Base-by-base conservation (phyloP, 2,797 vertebrate species). In the Halcyon chelicuti region DNA sequence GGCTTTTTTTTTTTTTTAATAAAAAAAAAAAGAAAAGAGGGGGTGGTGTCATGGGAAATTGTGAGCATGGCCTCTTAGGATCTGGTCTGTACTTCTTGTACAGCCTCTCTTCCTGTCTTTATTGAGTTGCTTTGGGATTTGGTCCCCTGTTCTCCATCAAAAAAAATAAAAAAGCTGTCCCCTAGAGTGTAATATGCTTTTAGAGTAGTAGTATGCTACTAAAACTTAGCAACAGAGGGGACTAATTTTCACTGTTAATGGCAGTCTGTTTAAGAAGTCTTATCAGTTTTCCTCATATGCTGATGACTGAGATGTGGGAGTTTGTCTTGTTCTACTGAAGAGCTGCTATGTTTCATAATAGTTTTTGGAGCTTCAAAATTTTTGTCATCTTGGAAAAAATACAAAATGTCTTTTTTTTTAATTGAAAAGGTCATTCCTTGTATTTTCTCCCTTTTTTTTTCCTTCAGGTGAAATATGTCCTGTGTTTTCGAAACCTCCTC, bases 301-400 rank as follows among this genome's bases (percentile, higher is more conserved):
- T 61, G 52, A 42, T 89, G 81, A 85, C 33, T 73, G 84, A 87
- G 44, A 82, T 74, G 52, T 82, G n/a, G 81, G 78, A 87, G 75
- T 91, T 91, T 71, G 51, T 78, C 93, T 87, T 82, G 12, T 80
- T 89, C 61, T 26, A 14, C 28, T 67, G 44, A 19, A 58, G 52
- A 89, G 13, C 76, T 42, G 33, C 40, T 93, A 19, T 21, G 33
- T 77, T 93, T 89, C 40, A 29, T 51, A 63, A 39, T 39, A 74
- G 63, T 28, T 87, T 84, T 61, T 79, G 57, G 65, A 73, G 22
- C 58, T 94, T 91, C 49, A 58, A 54, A 87, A 87, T 39, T 65
- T 13, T 57, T 54, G 25, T 79, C 39, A 63, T 54, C 26, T 65
- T 73, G 42, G 51, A 55, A 93, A 83, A 88, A 88, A 83, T 11